Percentiles rank a stretch among this genome's conserved stretches.
Evolutionary conservation across 2,888 invertebrate genomes (phyloP).

Genomic region (Phorcus lineatus): DNA sequence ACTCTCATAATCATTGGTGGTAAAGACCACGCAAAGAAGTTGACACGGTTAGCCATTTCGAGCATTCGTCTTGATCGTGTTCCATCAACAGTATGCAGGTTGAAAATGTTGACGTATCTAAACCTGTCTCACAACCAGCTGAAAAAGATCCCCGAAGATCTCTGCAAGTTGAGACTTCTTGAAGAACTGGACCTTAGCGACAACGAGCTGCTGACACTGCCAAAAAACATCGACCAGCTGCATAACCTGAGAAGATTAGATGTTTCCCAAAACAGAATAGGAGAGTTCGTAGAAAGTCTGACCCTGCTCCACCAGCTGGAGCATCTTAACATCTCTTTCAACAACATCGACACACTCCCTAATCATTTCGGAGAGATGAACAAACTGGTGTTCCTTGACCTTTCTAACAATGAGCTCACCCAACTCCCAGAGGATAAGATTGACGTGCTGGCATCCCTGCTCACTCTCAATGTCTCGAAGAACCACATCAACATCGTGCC

Average conservation of each 20-base stretch:
- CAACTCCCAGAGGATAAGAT: conserved; percentile 75
- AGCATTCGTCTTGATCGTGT: conserved; percentile 64
- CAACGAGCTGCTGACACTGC: conserved; percentile 54
- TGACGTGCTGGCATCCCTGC: conserved; percentile 86
- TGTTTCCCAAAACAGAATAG: conserved; percentile 75
- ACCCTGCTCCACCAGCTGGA: conserved; percentile 59
- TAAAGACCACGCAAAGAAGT: conserved; percentile 55
- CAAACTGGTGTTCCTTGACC: conserved; percentile 64
- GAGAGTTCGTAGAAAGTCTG: conserved; percentile 77
- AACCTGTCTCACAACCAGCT: conserved; percentile 65
- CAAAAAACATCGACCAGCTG: conserved; percentile 51
- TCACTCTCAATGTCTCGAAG: conserved; percentile 85
- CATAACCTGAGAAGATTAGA: conserved; percentile 80
- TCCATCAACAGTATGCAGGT: conserved; percentile 56
- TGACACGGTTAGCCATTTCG: conserved; percentile 63
- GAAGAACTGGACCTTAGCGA: conserved; percentile 62
- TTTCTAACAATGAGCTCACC: conserved; percentile 68
- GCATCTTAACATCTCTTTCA: conserved; percentile 66
- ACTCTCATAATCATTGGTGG: conserved; percentile 60
- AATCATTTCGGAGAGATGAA: conserved; percentile 68
- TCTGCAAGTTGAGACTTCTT: conserved; percentile 62
- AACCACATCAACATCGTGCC: conserved; percentile 86
- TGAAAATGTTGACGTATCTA: conserved; percentile 60
- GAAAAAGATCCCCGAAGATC: conserved; percentile 56
- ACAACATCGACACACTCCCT: conserved; percentile 66